Conservation (phyloP, 2,888 invertebrate genomes). For the Acleris emargana region DNA sequence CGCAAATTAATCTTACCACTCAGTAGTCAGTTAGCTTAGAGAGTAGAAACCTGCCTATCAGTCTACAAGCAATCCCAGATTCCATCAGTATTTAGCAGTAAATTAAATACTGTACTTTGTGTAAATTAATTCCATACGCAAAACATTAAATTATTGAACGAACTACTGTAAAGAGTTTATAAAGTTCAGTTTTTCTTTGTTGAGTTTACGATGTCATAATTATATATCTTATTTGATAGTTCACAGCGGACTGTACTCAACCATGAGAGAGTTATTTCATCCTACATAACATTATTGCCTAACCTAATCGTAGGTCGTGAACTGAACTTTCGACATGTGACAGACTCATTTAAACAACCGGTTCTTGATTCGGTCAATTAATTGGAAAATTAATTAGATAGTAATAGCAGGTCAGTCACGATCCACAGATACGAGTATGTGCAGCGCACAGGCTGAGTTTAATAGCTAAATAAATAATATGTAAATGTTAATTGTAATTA, state of each 20-base stretch:
- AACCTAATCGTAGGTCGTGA: conserved; percentile 74
- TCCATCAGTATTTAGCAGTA: too few relatives aligned
- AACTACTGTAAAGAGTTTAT: neutral
- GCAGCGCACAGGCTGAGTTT: neutral
- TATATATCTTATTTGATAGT: neutral
- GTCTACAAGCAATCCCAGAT: too few relatives aligned
- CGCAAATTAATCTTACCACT: too few relatives aligned
- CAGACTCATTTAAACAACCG: conserved; percentile 65
- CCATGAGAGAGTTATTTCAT: conserved; percentile 48
- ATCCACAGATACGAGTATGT: neutral
- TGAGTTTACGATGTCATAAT: neutral
- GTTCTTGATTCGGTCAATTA: conserved; percentile 72
- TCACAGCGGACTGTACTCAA: neutral
- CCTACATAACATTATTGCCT: conserved; percentile 69
- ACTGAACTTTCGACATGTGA: conserved; percentile 71
- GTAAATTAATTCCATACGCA: too few relatives aligned
- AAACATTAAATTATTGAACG: too few relatives aligned
- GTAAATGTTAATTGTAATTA: neutral
- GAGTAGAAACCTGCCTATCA: too few relatives aligned
- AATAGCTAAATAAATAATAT: neutral
- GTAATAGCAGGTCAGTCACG: conserved; percentile 57
- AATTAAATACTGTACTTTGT: too few relatives aligned
- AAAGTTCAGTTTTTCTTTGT: neutral
- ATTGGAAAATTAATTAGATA: conserved; percentile 75
- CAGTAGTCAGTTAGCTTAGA: too few relatives aligned